Evolutionary conservation across 2,888 invertebrate genomes (phyloP).

Genomic region (Leucophenga montana): DNA sequence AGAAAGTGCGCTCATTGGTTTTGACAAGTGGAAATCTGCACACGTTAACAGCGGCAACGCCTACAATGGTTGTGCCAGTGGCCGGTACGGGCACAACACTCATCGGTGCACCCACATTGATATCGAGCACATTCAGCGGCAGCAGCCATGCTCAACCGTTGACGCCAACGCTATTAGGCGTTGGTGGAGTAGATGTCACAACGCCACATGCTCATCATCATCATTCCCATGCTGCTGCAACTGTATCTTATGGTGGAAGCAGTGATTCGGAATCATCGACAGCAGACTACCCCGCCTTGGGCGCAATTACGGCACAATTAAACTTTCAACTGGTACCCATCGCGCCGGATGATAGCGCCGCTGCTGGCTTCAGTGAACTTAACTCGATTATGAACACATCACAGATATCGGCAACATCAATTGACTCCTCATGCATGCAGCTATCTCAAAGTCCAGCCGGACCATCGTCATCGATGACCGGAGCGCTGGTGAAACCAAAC

Average conservation of each 20-base stretch:
- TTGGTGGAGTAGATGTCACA: not conserved
- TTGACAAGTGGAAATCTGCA: conserved; percentile 26
- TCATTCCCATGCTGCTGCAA: not conserved
- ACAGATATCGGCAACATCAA: conserved; percentile 72
- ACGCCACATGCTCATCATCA: not conserved
- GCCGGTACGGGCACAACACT: conserved; percentile 8
- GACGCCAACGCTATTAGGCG: conserved; percentile 23
- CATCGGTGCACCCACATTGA: conserved; percentile 26
- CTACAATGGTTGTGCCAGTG: not conserved
- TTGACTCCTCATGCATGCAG: conserved; percentile 61
- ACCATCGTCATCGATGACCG: conserved; percentile 28
- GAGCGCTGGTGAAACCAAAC: conserved; percentile 6
- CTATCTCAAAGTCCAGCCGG: conserved; percentile 45
- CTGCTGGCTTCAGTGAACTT: conserved; percentile 2
- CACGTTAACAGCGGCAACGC: conserved; percentile 8
- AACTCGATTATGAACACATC: conserved; percentile 72
- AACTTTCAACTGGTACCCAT: conserved; percentile 22
- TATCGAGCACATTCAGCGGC: conserved; percentile 29
- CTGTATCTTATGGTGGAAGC: not conserved
- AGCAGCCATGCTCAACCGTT: conserved; percentile 11
- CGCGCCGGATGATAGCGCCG: not conserved
- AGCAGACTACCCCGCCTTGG: conserved; percentile 1
- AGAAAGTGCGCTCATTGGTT: conserved; percentile 27
- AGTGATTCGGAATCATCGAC: conserved; percentile 8
- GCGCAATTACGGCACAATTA: conserved; percentile 21